A percentile compares a stretch with the other conserved stretches of the same genome.
These are phyloP conservation scores for Venusia cambrica DNA, from an alignment of 2,888 invertebrate genomes.

Conservation along the genomic window DNA sequence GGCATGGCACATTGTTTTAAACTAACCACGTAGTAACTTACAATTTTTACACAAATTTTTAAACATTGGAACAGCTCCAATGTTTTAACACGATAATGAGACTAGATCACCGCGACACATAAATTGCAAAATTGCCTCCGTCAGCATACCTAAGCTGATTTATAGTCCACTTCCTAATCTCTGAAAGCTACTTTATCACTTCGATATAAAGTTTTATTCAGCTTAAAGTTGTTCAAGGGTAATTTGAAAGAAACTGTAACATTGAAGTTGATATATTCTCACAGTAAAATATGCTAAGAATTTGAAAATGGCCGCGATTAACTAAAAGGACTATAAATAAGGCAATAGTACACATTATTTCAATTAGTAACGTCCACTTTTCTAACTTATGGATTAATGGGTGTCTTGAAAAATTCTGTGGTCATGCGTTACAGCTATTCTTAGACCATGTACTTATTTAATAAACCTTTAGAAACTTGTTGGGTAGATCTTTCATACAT, in stretches of 20 bases:
- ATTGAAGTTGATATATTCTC: constrained; percentile 36
- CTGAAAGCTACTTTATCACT: constrained; percentile 4
- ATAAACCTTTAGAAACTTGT: too few relatives aligned
- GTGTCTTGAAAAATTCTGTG: constrained; percentile 2
- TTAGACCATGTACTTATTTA: too few relatives aligned
- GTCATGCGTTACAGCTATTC: too few relatives aligned
- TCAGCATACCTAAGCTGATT: constrained; percentile 35
- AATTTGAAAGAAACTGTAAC: constrained; percentile 38
- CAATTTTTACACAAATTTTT: too few relatives aligned
- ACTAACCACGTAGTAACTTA: too few relatives aligned
- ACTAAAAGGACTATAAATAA: constrained; percentile 17
- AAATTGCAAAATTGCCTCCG: constrained; percentile 38
- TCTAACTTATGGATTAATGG: constrained; percentile 12
- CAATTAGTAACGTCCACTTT: constrained; percentile 14
- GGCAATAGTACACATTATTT: constrained; percentile 13
- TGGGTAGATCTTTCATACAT: too few relatives aligned
- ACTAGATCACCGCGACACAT: constrained; percentile 33
- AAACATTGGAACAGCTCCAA: too few relatives aligned
- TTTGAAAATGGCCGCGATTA: constrained; percentile 30
- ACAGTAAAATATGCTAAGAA: constrained; percentile 28
- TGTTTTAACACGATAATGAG: constrained; percentile 20
- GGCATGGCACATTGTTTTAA: too few relatives aligned
- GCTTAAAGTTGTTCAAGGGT: constrained; percentile 10
- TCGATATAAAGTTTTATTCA: background rate
- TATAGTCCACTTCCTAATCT: constrained; percentile 16